Base-by-base conservation (phyloP, 2,888 invertebrate genomes). In the Orthosia gracilis region DNA sequence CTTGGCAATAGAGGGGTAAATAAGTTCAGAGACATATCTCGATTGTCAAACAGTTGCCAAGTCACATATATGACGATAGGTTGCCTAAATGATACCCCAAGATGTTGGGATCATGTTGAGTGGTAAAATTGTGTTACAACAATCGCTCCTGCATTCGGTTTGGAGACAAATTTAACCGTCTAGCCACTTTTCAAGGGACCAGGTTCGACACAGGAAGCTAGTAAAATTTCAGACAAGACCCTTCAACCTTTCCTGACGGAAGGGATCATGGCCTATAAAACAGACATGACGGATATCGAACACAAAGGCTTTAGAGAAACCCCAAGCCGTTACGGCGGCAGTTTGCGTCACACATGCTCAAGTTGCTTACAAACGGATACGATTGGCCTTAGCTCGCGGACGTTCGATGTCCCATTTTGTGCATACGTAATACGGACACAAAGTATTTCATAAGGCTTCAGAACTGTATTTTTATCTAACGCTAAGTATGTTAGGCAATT, bases 331-430 rank as follows among this genome's bases (percentile, higher is more conserved):
- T 72, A 70, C 62, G 52, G 23, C 68, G 59, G 40, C 68, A 26
- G 59, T 75, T 80, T 82, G 74, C 84, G 76, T 78, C 85, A 85
- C 54, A 85, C 54, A 71, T 57, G 74, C 65, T 71, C 40, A 73
- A 70, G 72, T 84, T 85, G 74, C 82, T 77, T 73, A 64, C 47
- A 73, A 78, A 75, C 86, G 86, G 87, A 86, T 87, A 73, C 80
- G 75, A 54, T 54, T 65, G 86, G 82, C 84, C 87, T 86, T 74
- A 80, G 70, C 31, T 80, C 69, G 63, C 82, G 73, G 87, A 80
- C 70, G 64, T 68, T 47, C 64, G 67, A 78, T 85, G 86, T 69
- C 69, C 71, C 62, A 76, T 80, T 73, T 74, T 26, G 62, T 71
- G 78, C 45, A 67, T 80, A 72, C 67, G 59, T 76, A 85, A 81